Conservation (phyloP, 2,797 vertebrate species). For the Sebastes baramenuke region DNA sequence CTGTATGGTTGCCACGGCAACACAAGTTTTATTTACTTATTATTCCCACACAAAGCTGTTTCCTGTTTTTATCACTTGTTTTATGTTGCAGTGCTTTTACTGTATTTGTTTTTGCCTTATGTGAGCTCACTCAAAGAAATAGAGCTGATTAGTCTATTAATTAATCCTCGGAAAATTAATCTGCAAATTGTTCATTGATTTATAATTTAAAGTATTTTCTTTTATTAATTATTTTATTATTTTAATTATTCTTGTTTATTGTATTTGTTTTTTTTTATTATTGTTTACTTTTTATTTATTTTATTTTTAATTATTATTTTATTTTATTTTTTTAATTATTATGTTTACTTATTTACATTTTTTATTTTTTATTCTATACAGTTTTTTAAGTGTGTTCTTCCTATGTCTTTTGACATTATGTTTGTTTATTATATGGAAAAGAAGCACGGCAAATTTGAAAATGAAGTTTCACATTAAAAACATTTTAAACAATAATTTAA, state of each 20-base stretch:
- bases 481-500: not conserved
- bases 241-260: not conserved
- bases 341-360: not conserved
- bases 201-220: too few relatives aligned
- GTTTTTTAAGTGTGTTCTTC: not conserved
- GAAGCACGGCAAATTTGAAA: not conserved
- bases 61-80: not conserved
- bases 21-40: not conserved
- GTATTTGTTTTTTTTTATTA: not conserved
- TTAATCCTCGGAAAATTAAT: not conserved
- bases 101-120: not conserved
- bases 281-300: not conserved
- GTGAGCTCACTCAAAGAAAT: not conserved
- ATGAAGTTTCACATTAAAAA: not conserved
- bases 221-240: not conserved
- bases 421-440: not conserved
- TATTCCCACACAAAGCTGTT: not conserved
- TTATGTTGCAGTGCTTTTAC: not conserved
- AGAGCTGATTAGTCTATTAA: not conserved
- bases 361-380: too few relatives aligned
- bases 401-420: not conserved
- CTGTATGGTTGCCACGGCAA: not conserved
- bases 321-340: not conserved
- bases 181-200: too few relatives aligned
- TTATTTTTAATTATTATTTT: not conserved